These are phyloP conservation scores for Lingula anatina DNA, from an alignment of 2,888 invertebrate genomes.

Conservation along the genomic window DNA sequence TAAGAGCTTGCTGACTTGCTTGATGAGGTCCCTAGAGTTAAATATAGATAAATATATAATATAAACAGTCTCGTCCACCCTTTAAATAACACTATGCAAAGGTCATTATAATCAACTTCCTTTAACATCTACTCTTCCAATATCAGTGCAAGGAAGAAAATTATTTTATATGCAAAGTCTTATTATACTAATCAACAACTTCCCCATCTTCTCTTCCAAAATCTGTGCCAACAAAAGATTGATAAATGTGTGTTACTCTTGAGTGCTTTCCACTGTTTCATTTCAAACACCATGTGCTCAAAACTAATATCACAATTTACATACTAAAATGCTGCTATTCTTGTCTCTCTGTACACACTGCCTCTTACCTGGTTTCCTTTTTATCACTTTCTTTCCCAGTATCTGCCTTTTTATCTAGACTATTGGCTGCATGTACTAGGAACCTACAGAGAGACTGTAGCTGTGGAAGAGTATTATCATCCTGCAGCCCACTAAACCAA, in stretches of 20 bases:
- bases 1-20: conserved; percentile 44
- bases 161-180: too few relatives aligned
- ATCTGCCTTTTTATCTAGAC: conserved; percentile 23
- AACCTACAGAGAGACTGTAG: conserved; percentile 43
- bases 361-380: conserved; percentile 29
- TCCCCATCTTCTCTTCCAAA: too few relatives aligned
- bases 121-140: too few relatives aligned
- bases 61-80: too few relatives aligned
- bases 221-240: too few relatives aligned
- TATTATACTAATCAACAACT: too few relatives aligned
- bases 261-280: too few relatives aligned
- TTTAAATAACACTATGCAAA: too few relatives aligned
- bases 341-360: neutral
- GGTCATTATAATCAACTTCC: too few relatives aligned
- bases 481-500: conserved; percentile 40
- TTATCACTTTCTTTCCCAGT: conserved; percentile 20
- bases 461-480: conserved; percentile 41
- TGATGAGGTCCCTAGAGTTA: conserved; percentile 40
- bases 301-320: neutral
- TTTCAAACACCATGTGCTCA: too few relatives aligned
- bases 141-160: too few relatives aligned
- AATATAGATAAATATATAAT: conserved; percentile 1
- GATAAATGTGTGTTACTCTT: too few relatives aligned
- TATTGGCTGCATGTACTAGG: conserved; percentile 30
- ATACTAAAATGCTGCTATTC: neutral